A percentile compares a stretch with the other conserved stretches of the same genome.
phyloP scores from a whole-genome alignment of 2,113 vertebrate genomes.

The Hemibagrus wyckioides region DNA sequence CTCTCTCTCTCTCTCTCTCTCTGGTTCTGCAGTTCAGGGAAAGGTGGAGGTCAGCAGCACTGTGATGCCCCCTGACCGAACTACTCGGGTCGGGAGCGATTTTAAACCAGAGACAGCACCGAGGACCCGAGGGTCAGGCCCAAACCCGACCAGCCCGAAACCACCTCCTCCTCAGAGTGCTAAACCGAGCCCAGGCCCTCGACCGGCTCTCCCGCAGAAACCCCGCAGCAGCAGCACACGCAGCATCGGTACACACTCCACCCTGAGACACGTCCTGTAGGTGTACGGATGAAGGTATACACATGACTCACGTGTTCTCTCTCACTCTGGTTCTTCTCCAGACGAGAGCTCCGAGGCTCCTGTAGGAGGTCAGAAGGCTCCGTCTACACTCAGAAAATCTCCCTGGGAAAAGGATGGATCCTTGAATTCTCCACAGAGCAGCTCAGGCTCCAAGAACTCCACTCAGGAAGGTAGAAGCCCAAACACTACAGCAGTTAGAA shows the following conservation, averaged over 20 bases:
- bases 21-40: slow-evolving; percentile 62
- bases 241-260: slow-evolving; percentile 75
- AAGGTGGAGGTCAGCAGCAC: slow-evolving; percentile 63
- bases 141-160: slow-evolving; percentile 80
- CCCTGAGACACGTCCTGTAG: not conserved
- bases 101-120: slow-evolving; percentile 74
- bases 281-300: not conserved
- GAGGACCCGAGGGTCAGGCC: slow-evolving; percentile 73
- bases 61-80: slow-evolving; percentile 76
- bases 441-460: slow-evolving; percentile 70
- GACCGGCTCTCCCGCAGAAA: slow-evolving; percentile 87
- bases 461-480: slow-evolving; percentile 83
- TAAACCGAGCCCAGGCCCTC: slow-evolving; percentile 80
- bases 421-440: slow-evolving; percentile 69
- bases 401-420: slow-evolving; percentile 85
- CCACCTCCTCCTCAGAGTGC: slow-evolving; percentile 81
- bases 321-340: slow-evolving; percentile 55
- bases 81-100: slow-evolving; percentile 69
- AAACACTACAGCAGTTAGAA: not conserved
- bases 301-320: not conserved
- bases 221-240: slow-evolving; percentile 76
- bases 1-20: slow-evolving; percentile 23
- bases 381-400: slow-evolving; percentile 78
- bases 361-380: slow-evolving; percentile 74
- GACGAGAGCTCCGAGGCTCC: slow-evolving; percentile 84